phyloP scores from a whole-genome alignment of 2,888 invertebrate species.

The Seladonia tumulorum region DNA sequence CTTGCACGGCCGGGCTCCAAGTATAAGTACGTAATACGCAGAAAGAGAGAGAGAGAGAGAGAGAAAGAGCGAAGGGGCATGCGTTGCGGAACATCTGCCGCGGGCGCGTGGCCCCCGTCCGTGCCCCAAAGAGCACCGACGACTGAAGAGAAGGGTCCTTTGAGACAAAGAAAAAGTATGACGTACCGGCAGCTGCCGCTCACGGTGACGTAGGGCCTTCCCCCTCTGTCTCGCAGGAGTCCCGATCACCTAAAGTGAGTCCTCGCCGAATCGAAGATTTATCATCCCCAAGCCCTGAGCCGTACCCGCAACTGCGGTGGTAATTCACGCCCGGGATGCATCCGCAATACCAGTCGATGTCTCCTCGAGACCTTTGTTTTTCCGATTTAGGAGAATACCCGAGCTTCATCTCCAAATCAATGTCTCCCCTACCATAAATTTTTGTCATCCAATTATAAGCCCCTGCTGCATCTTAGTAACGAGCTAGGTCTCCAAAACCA shows the following conservation, averaged over 20 bases:
- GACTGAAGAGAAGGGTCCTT: conserved; percentile 80
- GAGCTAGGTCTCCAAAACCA: neutral
- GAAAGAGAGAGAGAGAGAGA: too few species aligned
- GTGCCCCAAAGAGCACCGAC: conserved; percentile 80
- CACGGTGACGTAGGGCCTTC: conserved; percentile 79
- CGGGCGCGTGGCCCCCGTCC: conserved; percentile 77
- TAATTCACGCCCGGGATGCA: conserved; percentile 45
- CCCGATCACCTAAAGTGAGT: conserved; percentile 69
- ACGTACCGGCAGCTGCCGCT: conserved; percentile 83
- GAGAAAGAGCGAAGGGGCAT: conserved; percentile 75
- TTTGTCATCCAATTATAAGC: too few species aligned
- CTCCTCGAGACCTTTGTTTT: neutral
- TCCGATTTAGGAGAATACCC: neutral
- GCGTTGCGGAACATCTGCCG: conserved; percentile 83
- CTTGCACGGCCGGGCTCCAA: conserved; percentile 63
- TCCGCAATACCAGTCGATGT: neutral
- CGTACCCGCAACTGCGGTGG: conserved; percentile 41
- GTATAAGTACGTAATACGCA: conserved; percentile 72
- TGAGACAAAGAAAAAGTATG: conserved; percentile 84
- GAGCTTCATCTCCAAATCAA: neutral
- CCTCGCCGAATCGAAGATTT: conserved; percentile 73
- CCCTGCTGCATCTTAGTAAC: too few species aligned
- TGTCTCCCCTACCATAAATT: neutral
- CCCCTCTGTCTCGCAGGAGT: conserved; percentile 59
- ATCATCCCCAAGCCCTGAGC: conserved; percentile 66